Evolutionary conservation across 2,113 vertebrate genomes (phyloP).

Genomic region (Lepus europaeus): DNA sequence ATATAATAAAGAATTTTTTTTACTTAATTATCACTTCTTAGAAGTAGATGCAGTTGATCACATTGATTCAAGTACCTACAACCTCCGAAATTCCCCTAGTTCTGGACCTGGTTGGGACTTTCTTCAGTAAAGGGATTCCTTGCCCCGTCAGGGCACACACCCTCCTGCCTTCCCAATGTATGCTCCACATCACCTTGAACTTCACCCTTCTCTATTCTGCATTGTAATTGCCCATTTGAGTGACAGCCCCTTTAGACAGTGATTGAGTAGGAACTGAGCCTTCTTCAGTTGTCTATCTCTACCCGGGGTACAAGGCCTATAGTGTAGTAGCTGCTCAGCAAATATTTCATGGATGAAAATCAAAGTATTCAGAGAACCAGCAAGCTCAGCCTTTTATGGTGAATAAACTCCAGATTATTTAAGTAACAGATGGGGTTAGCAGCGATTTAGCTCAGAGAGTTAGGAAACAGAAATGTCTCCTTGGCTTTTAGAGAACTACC

Average conservation of each 20-base stretch:
- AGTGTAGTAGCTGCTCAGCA: background rate
- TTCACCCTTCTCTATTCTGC: background rate
- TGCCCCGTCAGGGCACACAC: background rate
- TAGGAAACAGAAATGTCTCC: constrained; percentile 22
- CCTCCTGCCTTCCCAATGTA: rapidly evolving
- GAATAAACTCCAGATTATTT: constrained; percentile 27
- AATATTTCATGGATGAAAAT: constrained; percentile 25
- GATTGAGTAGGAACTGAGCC: background rate
- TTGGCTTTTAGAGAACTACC: background rate
- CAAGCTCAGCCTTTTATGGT: background rate
- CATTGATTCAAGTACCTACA: background rate
- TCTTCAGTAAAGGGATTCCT: background rate
- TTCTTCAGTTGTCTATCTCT: background rate
- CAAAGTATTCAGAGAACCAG: background rate
- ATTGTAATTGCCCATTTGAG: background rate
- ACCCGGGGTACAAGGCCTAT: background rate
- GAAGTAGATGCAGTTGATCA: background rate
- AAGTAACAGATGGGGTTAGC: background rate
- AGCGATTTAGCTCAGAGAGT: background rate
- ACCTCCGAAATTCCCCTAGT: background rate
- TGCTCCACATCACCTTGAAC: background rate
- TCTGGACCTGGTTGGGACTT: background rate
- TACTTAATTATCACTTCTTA: background rate
- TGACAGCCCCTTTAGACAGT: background rate
- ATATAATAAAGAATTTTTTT: constrained; percentile 17